phyloP scores from a whole-genome alignment of 1,140 invertebrate genomes.

The Drosophila pruinosa region DNA sequence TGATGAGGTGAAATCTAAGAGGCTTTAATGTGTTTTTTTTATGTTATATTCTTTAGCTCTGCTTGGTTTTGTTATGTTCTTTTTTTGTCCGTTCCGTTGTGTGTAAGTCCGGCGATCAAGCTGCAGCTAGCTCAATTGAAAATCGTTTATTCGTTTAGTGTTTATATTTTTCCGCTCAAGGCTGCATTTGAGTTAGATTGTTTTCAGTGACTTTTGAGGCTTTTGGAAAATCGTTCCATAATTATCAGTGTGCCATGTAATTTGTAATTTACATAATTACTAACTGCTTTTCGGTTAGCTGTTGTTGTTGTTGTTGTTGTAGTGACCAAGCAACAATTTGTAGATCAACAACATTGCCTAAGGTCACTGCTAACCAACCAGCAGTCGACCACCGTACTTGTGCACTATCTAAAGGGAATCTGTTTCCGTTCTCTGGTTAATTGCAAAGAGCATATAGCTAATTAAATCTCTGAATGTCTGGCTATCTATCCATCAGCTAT shows the following conservation, averaged over 20 bases:
- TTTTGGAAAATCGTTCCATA: constrained; percentile 77
- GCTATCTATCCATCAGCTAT: neutral
- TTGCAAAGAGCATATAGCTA: constrained; percentile 37
- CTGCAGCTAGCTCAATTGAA: constrained; percentile 49
- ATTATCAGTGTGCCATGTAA: constrained; percentile 70
- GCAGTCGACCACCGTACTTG: neutral
- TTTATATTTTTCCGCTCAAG: constrained; percentile 52
- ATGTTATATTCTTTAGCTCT: neutral
- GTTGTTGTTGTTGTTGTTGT: neutral
- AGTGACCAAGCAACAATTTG: constrained; percentile 26
- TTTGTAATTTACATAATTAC: constrained; percentile 79
- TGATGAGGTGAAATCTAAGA: constrained; percentile 77
- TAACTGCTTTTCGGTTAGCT: constrained; percentile 46
- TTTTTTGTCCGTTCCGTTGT: constrained; percentile 6
- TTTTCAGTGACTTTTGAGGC: constrained; percentile 46
- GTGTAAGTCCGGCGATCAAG: neutral
- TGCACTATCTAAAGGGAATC: constrained; percentile 18
- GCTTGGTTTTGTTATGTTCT: neutral
- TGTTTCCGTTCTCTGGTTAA: constrained; percentile 50
- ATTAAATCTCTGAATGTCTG: constrained; percentile 50
- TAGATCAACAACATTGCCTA: constrained; percentile 66
- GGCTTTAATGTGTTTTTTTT: constrained; percentile 23
- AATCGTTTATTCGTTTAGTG: constrained; percentile 50
- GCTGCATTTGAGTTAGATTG: constrained; percentile 63
- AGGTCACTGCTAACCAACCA: constrained; percentile 49